These are phyloP conservation scores for Anseranas semipalmata DNA, from an alignment of 2,113 vertebrate genomes.

Conservation along the genomic window DNA sequence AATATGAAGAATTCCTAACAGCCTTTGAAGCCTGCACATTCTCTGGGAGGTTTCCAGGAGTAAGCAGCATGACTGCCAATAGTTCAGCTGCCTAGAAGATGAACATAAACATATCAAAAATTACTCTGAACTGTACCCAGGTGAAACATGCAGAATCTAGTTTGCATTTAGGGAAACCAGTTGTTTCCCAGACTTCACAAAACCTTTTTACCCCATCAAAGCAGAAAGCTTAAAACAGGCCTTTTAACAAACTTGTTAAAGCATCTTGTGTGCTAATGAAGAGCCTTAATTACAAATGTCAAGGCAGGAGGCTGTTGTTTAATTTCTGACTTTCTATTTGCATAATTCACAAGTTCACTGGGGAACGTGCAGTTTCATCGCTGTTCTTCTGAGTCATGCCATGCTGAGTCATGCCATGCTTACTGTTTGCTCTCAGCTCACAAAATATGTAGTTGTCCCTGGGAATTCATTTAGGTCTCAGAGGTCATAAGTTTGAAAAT, in stretches of 20 bases:
- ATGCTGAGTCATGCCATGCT: neutral
- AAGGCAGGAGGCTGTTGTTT: neutral
- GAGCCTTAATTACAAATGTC: neutral
- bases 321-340: conserved; percentile 20
- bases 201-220: neutral
- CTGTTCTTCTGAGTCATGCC: neutral
- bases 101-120: neutral
- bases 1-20: neutral
- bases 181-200: neutral
- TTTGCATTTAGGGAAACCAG: neutral
- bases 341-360: neutral
- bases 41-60: neutral
- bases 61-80: neutral
- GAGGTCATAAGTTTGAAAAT: neutral
- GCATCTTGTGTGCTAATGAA: neutral
- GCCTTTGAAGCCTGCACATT: neutral
- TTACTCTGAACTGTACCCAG: neutral
- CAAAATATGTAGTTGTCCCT: neutral
- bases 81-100: neutral
- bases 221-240: neutral
- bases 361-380: neutral
- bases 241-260: neutral
- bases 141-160: neutral
- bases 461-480: neutral
- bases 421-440: neutral